Percentiles rank a stretch among this genome's conserved stretches.
phyloP scores from a whole-genome alignment of 92 coral and sea anemone genomes.

The Zoanthus gigantus region DNA sequence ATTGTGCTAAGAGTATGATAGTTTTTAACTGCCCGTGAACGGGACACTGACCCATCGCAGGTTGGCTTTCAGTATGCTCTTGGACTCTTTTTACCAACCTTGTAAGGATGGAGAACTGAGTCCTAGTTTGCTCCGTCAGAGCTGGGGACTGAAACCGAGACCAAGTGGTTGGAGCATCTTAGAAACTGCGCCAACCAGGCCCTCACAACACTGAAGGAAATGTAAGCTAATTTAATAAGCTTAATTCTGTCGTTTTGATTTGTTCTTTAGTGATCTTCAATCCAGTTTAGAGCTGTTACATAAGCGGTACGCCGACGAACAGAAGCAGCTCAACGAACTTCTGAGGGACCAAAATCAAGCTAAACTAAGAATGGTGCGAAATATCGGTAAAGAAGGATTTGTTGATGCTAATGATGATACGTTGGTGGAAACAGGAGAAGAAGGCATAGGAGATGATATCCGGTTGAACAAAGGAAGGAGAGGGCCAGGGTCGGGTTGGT shows the following conservation, averaged over 20 bases:
- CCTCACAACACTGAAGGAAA: too few relatives aligned
- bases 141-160: too few relatives aligned
- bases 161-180: too few relatives aligned
- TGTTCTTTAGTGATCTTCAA: slow-evolving; percentile 24
- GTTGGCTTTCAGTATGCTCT: too few relatives aligned
- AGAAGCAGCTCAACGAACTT: slow-evolving; percentile 35
- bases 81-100: too few relatives aligned
- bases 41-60: too few relatives aligned
- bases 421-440: slow-evolving; percentile 15
- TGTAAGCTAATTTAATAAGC: not conserved
- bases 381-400: not conserved
- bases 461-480: not conserved
- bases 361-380: not conserved
- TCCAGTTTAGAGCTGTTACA: slow-evolving; percentile 36
- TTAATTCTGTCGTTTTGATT: not conserved
- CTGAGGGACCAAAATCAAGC: slow-evolving; percentile 40
- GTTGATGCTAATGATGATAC: slow-evolving; percentile 30
- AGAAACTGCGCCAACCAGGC: too few relatives aligned
- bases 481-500: not conserved
- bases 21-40: too few relatives aligned
- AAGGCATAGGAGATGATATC: not conserved
- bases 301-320: slow-evolving; percentile 25
- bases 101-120: too few relatives aligned
- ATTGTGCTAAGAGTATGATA: too few relatives aligned
- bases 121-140: too few relatives aligned